Base-by-base conservation (phyloP, 2,888 invertebrate genomes). In the Meliscaeva auricollis region DNA sequence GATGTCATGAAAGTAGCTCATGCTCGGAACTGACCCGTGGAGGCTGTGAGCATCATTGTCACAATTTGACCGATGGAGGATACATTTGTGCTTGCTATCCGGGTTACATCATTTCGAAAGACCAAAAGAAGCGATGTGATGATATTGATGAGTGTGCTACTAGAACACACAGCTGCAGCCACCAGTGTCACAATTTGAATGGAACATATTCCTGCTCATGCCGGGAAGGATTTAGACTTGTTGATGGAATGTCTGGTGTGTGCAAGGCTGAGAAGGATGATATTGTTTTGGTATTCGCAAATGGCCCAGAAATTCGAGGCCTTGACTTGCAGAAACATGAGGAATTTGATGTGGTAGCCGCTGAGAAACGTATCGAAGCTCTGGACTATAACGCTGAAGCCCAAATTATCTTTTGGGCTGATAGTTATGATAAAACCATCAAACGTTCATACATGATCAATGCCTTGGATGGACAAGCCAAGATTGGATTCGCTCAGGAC, bases 391-490 rank as follows among this genome's bases (percentile, higher is more conserved):
- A 98, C 91, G 96, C 97, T 0, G 94, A 94, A 78, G 93, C 94
- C 22, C 96, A 97, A 90, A 96, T 98, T 90, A 93, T 99, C 74
- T 99, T 97, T 93, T 99, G 99, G 98, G 97, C 98, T 0, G 99
- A 99, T 91, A 96, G 96, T 87, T 96, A 96, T 89, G 96, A 97
- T 82, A 96, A 96, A 90, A 96, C 96, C 1, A 97, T 99, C 87
- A 97, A 97, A 91, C 94, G 99, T 0, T 98, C 98, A 0, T 97
- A 96, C 91, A 96, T 98, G 95, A 94, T 98, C 1, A 95, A 96
- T 88, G 97, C 96, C 0, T 92, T 89, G 41, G 93, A 95, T 81
- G 96, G 97, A 3, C 94, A 95, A 90, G 97, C 95, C 1, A 96
- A 96, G 92, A 95, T 95, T 70, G 97, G 97, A 73, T 95, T 94